These are phyloP conservation scores for Macquaria ambigua DNA, from an alignment of 2,113 vertebrate genomes.

Conservation along the genomic window DNA sequence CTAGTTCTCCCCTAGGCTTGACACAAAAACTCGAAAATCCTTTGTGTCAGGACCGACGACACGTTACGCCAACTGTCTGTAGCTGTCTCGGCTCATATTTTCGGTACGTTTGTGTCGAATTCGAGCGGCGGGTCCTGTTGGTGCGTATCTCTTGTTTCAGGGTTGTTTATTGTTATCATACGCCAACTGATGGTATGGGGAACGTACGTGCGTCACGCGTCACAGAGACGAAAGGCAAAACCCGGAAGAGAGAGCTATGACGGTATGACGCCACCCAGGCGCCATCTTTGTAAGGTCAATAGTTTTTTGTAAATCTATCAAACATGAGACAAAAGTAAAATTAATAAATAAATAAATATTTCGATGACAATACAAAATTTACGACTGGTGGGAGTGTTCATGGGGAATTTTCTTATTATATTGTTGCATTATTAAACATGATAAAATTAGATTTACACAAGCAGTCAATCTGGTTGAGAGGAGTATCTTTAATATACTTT, in stretches of 20 bases:
- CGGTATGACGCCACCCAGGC: not conserved
- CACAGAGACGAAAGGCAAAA: conserved; percentile 35
- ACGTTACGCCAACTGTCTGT: conserved; percentile 34
- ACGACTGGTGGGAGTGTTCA: too few relatives aligned
- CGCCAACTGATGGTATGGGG: conserved; percentile 72
- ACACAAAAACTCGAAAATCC: conserved; percentile 72
- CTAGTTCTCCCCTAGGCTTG: conserved; percentile 66
- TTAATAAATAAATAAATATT: too few relatives aligned
- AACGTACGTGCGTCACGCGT: conserved; percentile 72
- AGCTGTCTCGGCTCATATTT: conserved; percentile 55
- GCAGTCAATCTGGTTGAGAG: too few relatives aligned
- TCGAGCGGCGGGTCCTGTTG: conserved; percentile 64
- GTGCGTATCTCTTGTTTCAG: conserved; percentile 69
- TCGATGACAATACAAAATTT: too few relatives aligned
- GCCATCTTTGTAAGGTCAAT: conserved; percentile 78
- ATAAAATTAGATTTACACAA: too few relatives aligned
- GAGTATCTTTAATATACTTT: too few relatives aligned
- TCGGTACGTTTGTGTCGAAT: conserved; percentile 53
- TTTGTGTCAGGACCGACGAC: conserved; percentile 66
- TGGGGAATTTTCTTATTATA: too few relatives aligned
- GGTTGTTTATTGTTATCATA: conserved; percentile 90
- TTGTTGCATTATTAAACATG: too few relatives aligned
- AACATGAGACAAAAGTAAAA: too few relatives aligned
- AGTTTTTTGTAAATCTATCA: not conserved
- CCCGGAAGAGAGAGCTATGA: conserved; percentile 24